Evolutionary conservation across 2,888 invertebrate species (phyloP).

Genomic region (Heliconius ismenius): DNA sequence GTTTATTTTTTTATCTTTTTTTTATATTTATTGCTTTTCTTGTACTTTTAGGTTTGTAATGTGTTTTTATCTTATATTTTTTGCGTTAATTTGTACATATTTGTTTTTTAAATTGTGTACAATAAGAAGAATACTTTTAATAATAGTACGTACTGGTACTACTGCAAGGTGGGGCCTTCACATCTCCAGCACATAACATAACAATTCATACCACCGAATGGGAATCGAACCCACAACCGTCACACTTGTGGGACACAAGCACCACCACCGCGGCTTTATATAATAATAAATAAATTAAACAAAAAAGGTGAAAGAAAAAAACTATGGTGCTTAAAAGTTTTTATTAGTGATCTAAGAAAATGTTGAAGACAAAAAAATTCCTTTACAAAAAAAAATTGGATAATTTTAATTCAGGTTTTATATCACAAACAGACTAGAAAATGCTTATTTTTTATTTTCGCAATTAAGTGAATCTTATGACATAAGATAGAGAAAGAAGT

Average conservation of each 20-base stretch:
- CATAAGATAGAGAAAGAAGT: background rate
- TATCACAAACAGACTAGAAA: background rate
- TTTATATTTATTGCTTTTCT: no score
- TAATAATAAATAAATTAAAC: background rate
- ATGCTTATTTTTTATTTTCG: background rate
- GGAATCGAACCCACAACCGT: background rate
- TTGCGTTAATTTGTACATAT: no score
- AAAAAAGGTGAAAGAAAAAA: background rate
- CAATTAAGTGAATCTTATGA: background rate
- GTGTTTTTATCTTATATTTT: no score
- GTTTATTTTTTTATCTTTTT: no score
- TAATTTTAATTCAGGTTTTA: background rate
- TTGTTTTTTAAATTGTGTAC: no score
- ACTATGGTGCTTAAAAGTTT: background rate
- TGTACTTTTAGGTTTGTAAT: no score
- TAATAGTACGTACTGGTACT: no score
- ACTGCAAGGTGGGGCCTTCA: no score
- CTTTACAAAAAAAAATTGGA: background rate
- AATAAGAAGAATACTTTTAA: no score
- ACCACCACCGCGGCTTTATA: no score
- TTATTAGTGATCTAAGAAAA: conserved; percentile 16
- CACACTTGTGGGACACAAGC: no score
- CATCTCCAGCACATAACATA: no score
- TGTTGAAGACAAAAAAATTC: background rate
- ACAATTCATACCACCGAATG: background rate